Base-by-base conservation (phyloP, 2,113 vertebrate species). In the Tragulus kanchil region DNA sequence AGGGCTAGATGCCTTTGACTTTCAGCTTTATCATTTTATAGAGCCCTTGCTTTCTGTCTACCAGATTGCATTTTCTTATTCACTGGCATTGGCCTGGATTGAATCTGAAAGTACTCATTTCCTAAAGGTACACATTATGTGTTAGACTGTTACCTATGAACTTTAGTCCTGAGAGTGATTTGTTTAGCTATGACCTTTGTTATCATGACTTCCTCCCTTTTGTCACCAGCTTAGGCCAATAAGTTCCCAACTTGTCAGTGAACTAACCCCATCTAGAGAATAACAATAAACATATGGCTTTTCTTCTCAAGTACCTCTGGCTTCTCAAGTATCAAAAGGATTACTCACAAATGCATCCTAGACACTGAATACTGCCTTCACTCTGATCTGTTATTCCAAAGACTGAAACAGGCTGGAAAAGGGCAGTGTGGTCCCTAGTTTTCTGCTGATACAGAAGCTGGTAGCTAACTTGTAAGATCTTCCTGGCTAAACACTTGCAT, bases 351-450 rank as follows among this genome's bases (percentile, higher is more conserved):
- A 64, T 71, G 10, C 26, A 84, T 73, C 16, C 36, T 77, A 21
- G 5, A 13, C 67, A 16, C 28, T 45, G 9, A 94, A 8, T 77
- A 7, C 2, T 3, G 2, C 26, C 61, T 50, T 25, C 11, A 45
- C 36, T 45, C 85, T 14, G 48, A 21, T 10, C 28, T 85, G 85
- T 82, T 17, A 26, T 23, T 42, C 5, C 5, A 89, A 64, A 64
- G 59, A 52, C 13, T 13, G 10, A 89, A 17, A 48, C 25, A 58
- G 19, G 3, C 4, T 9, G 1, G 26, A 69, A 78, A 89, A 42
- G n/a, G 16, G 0, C 26, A 23, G 0, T 28, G 4, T 23, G 9
- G 7, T 59, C 21, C 9, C 11, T 25, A 42, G 21, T 7, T n/a
- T 28, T 84, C 58, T 81, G 13, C 42, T 45, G 23, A 59, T 42